These are phyloP conservation scores for Coenonympha glycerion DNA, from an alignment of 2,888 invertebrate species.

Conservation along the genomic window DNA sequence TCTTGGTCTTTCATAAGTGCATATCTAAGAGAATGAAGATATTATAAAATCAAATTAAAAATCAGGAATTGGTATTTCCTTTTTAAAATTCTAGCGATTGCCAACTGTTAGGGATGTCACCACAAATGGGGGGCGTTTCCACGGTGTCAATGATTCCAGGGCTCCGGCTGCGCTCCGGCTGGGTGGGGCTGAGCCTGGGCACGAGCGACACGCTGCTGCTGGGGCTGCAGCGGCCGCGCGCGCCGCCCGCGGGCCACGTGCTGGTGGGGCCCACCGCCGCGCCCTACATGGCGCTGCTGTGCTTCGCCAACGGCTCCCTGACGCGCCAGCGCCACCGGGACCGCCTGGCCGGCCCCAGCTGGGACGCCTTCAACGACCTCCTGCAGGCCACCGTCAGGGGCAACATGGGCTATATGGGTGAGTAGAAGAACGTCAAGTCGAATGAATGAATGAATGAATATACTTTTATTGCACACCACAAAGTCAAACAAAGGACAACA, in stretches of 20 bases:
- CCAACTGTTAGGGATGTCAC: too few relatives aligned
- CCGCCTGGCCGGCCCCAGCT: constrained; percentile 82
- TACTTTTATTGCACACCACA: too few relatives aligned
- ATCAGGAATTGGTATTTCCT: too few relatives aligned
- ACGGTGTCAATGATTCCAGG: constrained; percentile 63
- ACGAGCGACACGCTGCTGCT: constrained; percentile 95
- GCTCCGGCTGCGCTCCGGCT: constrained; percentile 85
- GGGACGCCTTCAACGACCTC: constrained; percentile 89
- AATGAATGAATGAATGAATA: too few relatives aligned
- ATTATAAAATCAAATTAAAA: too few relatives aligned
- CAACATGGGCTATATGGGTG: constrained; percentile 94
- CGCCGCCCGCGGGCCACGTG: constrained; percentile 87
- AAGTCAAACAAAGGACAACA: too few relatives aligned
- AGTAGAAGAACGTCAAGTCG: constrained; percentile 29
- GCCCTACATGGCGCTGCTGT: constrained; percentile 91
- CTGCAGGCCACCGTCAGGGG: constrained; percentile 90
- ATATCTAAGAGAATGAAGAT: not conserved
- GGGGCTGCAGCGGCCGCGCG: constrained; percentile 81
- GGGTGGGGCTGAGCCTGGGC: constrained; percentile 91
- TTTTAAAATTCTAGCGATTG: too few relatives aligned
- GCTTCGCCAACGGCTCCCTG: constrained; percentile 95
- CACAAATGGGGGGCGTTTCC: too few relatives aligned
- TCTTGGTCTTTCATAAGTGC: too few relatives aligned
- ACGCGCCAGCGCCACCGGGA: constrained; percentile 89
- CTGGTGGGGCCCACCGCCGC: constrained; percentile 89